Evolutionary conservation across 2,888 invertebrate species (phyloP).

Genomic region (Cantharis flavilabris): DNA sequence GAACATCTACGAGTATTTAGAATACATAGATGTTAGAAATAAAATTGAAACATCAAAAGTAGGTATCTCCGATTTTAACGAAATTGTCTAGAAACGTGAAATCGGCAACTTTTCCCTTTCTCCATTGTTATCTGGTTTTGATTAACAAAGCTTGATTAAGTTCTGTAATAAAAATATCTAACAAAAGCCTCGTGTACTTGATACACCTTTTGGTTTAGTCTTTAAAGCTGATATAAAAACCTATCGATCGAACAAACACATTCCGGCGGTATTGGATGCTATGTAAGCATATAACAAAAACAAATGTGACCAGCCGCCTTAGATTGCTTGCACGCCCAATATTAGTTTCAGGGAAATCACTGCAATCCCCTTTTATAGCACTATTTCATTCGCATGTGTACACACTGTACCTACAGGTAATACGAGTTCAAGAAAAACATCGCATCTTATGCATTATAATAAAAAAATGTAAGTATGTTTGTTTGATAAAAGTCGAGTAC

Average conservation of each 20-base stretch:
- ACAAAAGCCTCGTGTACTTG: constrained; percentile 1
- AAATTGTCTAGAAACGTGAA: background rate
- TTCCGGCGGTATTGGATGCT: constrained; percentile 49
- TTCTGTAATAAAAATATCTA: background rate
- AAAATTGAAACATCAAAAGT: background rate
- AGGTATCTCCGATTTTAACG: background rate
- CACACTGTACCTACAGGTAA: constrained; percentile 24
- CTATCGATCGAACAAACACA: constrained; percentile 49
- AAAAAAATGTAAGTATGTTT: background rate
- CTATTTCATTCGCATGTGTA: constrained; percentile 28
- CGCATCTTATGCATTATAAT: background rate
- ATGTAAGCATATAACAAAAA: constrained; percentile 52
- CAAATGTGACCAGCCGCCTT: constrained; percentile 49
- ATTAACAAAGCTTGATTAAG: background rate
- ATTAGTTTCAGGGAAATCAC: constrained; percentile 43
- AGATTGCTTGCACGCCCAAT: constrained; percentile 50
- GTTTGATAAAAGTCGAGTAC: background rate
- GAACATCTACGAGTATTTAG: background rate
- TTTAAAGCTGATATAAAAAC: constrained; percentile 31
- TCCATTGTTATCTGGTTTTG: background rate
- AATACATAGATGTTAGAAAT: too few species aligned
- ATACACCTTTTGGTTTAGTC: constrained; percentile 22
- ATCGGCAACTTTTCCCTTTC: background rate
- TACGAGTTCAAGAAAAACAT: constrained; percentile 16
- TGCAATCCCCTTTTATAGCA: constrained; percentile 35